phyloP scores from a whole-genome alignment of 2,888 invertebrate species.

The Aspidiotus rigidus region DNA sequence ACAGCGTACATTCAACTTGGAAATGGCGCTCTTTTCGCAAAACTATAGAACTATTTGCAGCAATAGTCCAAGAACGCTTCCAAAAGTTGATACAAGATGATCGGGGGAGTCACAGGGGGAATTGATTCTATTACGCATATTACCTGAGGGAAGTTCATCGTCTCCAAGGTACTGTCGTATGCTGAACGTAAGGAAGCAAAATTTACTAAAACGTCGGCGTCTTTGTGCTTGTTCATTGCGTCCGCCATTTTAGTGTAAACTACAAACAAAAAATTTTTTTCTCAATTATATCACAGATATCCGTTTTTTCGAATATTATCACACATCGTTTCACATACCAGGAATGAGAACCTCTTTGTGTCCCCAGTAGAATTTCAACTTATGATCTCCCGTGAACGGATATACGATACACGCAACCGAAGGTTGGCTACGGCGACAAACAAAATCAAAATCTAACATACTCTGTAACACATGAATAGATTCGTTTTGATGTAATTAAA shows the following conservation, averaged over 20 bases:
- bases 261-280: slow-evolving; percentile 46
- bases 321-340: slow-evolving; percentile 43
- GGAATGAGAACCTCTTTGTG: slow-evolving; percentile 92
- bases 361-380: slow-evolving; percentile 99
- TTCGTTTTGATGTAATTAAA: neutral
- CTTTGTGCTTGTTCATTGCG: slow-evolving; percentile 88
- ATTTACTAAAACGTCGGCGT: slow-evolving; percentile 90
- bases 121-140: neutral
- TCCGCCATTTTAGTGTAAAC: slow-evolving; percentile 96
- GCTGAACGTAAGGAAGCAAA: slow-evolving; percentile 97
- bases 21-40: too few relatives aligned
- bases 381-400: slow-evolving; percentile 97
- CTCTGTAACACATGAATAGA: slow-evolving; percentile 48
- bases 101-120: too few relatives aligned
- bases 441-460: slow-evolving; percentile 93
- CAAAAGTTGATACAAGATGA: too few relatives aligned
- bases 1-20: too few relatives aligned
- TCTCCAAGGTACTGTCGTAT: slow-evolving; percentile 91
- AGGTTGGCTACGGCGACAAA: slow-evolving; percentile 77
- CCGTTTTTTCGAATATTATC: too few relatives aligned
- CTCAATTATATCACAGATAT: neutral
- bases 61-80: too few relatives aligned
- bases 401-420: slow-evolving; percentile 95
- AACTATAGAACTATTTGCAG: too few relatives aligned
- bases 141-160: slow-evolving; percentile 76